Evolutionary conservation across 2,797 vertebrate species (phyloP), one percentile per base, ranked within the genome.

Genomic region (Heliangelus exortis): DNA sequence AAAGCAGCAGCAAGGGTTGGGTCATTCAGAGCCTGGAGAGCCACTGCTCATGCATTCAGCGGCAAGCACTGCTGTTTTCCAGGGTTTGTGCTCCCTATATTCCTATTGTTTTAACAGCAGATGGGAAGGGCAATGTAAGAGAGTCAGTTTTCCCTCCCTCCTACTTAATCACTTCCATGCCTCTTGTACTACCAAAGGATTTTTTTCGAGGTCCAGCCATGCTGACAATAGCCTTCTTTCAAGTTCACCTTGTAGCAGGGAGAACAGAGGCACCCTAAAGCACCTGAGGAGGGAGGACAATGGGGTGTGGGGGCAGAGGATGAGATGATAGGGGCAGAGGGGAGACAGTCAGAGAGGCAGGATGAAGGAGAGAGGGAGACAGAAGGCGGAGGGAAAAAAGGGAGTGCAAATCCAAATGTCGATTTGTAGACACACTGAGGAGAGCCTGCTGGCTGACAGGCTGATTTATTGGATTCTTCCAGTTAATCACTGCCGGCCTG

Each of bases 391-490:
- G 21, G 45, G 28, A 87, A 84, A 89, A 84, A 92, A 93, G 88
- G 93, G 88, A 97, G 97, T 97, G 97, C 98, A 98, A 98, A 98
- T 98, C 98, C 98, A 98, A 98, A 98, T 97, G 98, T 98, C 98
- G 97, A 98, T 98, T 98, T 98, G 98, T 98, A 98, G 98, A 98
- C 98, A 97, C 96, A 98, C 98, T 97, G 97, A 98, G 98, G 96
- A 97, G 97, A 98, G 98, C 97, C 97, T 98, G 97, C 98, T 98
- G 97, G 98, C 98, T 98, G 98, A 99, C 98, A 99, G 98, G 97
- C 98, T 99, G 98, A 99, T 99, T 99, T 99, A 99, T 99, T 99
- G 98, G 98, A 99, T 98, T 98, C 98, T 98, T 98, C 98, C 98
- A 98, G 98, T 99, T 99, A 99, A 98, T 98, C 97, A 98, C 98